Evolutionary conservation across 2,888 invertebrate species (phyloP).

Genomic region (Nephrotoma flavescens): DNA sequence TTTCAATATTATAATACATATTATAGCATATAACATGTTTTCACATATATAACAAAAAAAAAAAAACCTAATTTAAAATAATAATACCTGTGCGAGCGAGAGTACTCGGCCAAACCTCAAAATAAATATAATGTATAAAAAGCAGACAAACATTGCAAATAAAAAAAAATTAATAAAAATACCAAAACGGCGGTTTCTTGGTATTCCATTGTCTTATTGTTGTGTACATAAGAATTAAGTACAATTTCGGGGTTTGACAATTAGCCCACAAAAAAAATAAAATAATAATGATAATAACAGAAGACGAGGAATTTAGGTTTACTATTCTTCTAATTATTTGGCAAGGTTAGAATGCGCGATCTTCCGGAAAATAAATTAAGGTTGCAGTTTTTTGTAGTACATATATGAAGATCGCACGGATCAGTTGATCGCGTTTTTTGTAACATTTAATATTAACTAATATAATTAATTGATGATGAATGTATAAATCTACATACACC

Average conservation of each 20-base stretch:
- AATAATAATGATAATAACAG: neutral
- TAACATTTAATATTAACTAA: neutral
- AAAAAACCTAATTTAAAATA: neutral
- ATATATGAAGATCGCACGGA: neutral
- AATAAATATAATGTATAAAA: neutral
- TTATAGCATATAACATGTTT: neutral
- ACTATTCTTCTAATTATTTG: neutral
- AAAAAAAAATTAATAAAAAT: neutral
- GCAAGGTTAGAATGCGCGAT: neutral
- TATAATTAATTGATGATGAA: neutral
- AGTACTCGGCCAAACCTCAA: neutral
- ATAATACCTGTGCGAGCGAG: neutral
- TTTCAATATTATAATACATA: neutral
- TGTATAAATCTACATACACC: neutral
- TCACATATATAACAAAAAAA: neutral
- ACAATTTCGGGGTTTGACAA: neutral
- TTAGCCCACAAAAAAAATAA: neutral
- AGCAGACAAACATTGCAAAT: neutral
- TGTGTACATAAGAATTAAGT: neutral
- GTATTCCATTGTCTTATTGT: neutral
- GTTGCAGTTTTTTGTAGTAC: neutral
- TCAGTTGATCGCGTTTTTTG: neutral
- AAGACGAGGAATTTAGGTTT: neutral
- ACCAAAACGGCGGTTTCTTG: neutral
- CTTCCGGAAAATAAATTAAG: neutral